Percentiles rank a stretch among this genome's conserved stretches.
These are phyloP conservation scores for Eulithis prunata DNA, from an alignment of 2,888 invertebrate species.

Conservation along the genomic window DNA sequence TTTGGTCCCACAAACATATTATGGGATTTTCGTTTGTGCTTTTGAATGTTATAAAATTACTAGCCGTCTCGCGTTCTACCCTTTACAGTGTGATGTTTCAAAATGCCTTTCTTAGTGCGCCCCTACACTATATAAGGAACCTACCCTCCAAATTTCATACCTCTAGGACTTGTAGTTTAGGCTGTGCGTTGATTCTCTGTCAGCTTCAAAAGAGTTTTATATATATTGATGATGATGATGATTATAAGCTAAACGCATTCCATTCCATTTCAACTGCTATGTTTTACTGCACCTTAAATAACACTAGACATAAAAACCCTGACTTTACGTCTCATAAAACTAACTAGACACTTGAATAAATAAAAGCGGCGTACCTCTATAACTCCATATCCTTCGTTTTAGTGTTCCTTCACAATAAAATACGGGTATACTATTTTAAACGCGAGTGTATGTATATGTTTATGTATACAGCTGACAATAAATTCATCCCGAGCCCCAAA, in stretches of 20 bases:
- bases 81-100: too few species aligned
- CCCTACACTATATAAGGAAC: too few species aligned
- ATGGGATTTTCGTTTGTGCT: too few species aligned
- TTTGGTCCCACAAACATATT: too few species aligned
- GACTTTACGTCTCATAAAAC: slow-evolving; percentile 64
- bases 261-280: slow-evolving; percentile 47
- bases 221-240: too few species aligned
- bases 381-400: slow-evolving; percentile 49
- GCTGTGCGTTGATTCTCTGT: too few species aligned
- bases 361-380: slow-evolving; percentile 40
- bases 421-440: slow-evolving; percentile 41
- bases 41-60: background rate
- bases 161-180: too few species aligned
- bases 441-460: slow-evolving; percentile 37
- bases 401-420: slow-evolving; percentile 46
- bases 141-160: too few species aligned
- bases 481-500: slow-evolving; percentile 64
- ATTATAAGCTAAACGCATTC: slow-evolving; percentile 30
- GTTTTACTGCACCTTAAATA: slow-evolving; percentile 66
- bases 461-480: slow-evolving; percentile 56
- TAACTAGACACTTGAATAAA: slow-evolving; percentile 66
- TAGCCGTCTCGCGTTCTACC: too few species aligned
- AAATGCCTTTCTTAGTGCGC: too few species aligned
- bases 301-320: slow-evolving; percentile 60
- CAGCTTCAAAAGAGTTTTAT: too few species aligned